Base-by-base conservation (phyloP, 2,113 vertebrate genomes). In the Epinephelus moara region DNA sequence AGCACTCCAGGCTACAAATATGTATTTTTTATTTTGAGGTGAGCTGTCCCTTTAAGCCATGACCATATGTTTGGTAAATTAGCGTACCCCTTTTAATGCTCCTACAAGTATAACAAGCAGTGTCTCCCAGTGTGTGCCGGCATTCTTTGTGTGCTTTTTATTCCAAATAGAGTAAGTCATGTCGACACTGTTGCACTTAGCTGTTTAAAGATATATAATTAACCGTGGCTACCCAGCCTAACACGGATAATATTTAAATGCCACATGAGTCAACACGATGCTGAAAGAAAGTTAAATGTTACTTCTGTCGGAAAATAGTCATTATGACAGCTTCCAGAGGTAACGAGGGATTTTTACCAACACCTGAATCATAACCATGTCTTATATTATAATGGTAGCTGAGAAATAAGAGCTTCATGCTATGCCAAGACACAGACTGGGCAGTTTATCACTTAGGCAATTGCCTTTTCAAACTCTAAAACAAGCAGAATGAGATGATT, bases 191-290 rank as follows among this genome's bases (percentile, higher is more conserved):
- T 68, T 56, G 79, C 64, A 25, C 68, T 15, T 47, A 14, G 27
- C 30, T 12, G 68, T 56, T 78, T 78, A 61, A 70, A 76, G 40
- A 62, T 4, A 27, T 61, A 47, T 62, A 79, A 71, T 75, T 75
- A 71, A 70, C 42, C 61, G 40, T 30, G 25, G 80, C 50, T 50
- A 49, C 45, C 13, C n/a, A 12, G 42, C 14, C 47, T 23, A 47
- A 55, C 25, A 66, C 45, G 4, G 60, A 52, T 52, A 70, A 61
- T 61, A 61, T 19, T 19, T 23, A 52, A 57, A 71, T 59, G 11
- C 33, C 21, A 2, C 49, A 14, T 33, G 18, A 60, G 49, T 18
- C 25, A 2, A 17, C 37, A 13, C 4, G 1, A 18, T 3, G 23
- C 18, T 37, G 50, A 66, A 37, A 50, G 47, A 61, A 68, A 70